Evolutionary conservation across 2,888 invertebrate species (phyloP), one percentile per base, ranked within the genome.

Genomic region (Agrochola circellaris): DNA sequence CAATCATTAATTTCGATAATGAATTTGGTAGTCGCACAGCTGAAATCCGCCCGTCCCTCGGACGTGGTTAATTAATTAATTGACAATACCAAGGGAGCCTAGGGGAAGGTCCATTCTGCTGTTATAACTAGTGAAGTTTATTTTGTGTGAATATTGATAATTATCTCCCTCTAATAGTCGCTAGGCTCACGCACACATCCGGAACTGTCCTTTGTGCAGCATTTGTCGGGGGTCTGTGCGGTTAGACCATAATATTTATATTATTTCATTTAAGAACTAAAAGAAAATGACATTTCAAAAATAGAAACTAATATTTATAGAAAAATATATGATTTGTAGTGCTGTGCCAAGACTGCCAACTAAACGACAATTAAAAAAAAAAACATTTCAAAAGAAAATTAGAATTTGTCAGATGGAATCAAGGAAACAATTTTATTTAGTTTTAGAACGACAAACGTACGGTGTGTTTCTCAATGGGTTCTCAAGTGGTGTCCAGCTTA

Each of bases 51-150:
- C 88, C 81, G 91, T 89, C 90, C 88, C 91, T 92, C 90, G 86
- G 87, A 89, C 90, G 88, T 88, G 89, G 93, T 93, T 95, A 95
- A 95, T 95, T 95, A 95, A 95, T 95, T 95, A 95, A 95, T 95
- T 94, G 94, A 93, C 93, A 93, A 90, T 89, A 93, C 93, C 92
- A 88, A 88, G 91, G 93, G 89, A 73, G 26, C 45, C 34, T 86
- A 81, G 80, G 81, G 85, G 77, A 65, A 73, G 20, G 68, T 80
- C 77, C 72, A 78, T 72, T 75, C 54, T 30, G 60, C 76, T 84
- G 64, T 79, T 84, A 64, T 69, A 75, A 75, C 75, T 79, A 79
- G 73, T 70, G 66, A 67, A 81, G 91, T 93, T 93, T 92, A 89
- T 90, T 92, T 92, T 90, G 91, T 90, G 91, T 92, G 88, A 89